phyloP scores from a whole-genome alignment of 2,888 invertebrate species.

The Spatulosminthurus flaviceps region DNA sequence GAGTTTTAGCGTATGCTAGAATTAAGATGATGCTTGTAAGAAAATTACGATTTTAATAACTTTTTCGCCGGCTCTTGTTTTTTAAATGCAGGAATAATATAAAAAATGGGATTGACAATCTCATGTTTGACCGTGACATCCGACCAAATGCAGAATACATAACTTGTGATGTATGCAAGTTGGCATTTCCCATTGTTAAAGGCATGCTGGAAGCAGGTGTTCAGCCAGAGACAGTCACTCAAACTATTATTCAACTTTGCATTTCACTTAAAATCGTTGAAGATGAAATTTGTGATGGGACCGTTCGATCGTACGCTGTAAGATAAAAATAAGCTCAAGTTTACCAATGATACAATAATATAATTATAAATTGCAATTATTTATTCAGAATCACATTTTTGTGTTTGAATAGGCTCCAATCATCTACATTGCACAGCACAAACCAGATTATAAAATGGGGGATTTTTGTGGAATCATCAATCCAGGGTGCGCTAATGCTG shows the following conservation, averaged over 20 bases:
- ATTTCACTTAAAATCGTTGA: slow-evolving; percentile 43
- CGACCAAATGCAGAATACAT: slow-evolving; percentile 48
- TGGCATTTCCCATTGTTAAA: background rate
- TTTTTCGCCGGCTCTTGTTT: no score
- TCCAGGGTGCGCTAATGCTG: slow-evolving; percentile 27
- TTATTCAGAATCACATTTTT: no score
- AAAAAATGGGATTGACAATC: background rate
- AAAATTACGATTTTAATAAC: no score
- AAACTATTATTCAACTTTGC: slow-evolving; percentile 47
- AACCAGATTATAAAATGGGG: slow-evolving; percentile 69
- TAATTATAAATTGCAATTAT: no score
- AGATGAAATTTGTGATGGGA: slow-evolving; percentile 54
- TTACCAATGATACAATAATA: no score
- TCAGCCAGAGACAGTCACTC: slow-evolving; percentile 26
- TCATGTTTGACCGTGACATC: slow-evolving; percentile 11
- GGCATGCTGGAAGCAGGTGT: background rate
- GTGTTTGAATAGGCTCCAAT: no score
- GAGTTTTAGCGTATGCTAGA: no score
- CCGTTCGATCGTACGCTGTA: slow-evolving; percentile 55
- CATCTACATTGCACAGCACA: slow-evolving; percentile 71
- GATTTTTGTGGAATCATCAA: slow-evolving; percentile 71
- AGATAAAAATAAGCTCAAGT: no score
- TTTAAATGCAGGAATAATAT: slow-evolving; percentile 2
- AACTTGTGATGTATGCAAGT: slow-evolving; percentile 46
- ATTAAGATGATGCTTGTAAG: no score